Base-by-base conservation (phyloP, 2,888 invertebrate species). In the Eumerus sabulonum region DNA sequence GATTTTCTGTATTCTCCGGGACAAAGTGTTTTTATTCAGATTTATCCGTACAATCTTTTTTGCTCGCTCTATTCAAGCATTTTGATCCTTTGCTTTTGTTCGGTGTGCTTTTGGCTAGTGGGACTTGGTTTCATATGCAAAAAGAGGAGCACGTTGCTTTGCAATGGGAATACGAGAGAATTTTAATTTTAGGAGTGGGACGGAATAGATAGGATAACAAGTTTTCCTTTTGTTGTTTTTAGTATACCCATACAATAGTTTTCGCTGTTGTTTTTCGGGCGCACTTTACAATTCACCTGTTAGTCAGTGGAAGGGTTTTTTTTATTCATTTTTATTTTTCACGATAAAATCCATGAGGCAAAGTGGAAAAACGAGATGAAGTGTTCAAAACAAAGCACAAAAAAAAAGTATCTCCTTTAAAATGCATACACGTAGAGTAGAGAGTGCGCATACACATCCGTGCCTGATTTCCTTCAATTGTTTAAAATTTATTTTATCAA, bases 401-500 rank as follows among this genome's bases (percentile, higher is more conserved):
- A n/a, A n/a, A n/a, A 57, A 56, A 63, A 18, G 18, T 36, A 50
- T 62, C 42, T 56, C 18, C 48, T 54, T 14, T 48, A 44, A 16
- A 62, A 56, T 27, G 36, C 54, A 38, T 12, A 42, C 48, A 42
- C 38, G 42, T 18, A 44, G 14, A n/a, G 17, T 7, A 27, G 7
- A 38, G 9, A 38, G 17, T 53, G 45, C 16, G 16, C 35, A 48
- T 44, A 38, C 53, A 40, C 50, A 27, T 54, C 27, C 27, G 12
- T 56, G n/a, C n/a, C n/a, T n/a, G n/a, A n/a, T n/a, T n/a, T n/a
- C n/a, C n/a, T 51, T 62, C 67, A 79, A 73, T 79, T 79, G 77
- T 79, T 68, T 70, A 56, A 62, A 76, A 51, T 60, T 71, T 76
- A 76, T 76, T 77, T 68, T 57, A 53, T 63, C 77, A 73, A 77